Percentiles rank a stretch among this genome's conserved stretches.
These are phyloP conservation scores for Plestiodon gilberti DNA, from an alignment of 2,113 vertebrate genomes.

Conservation along the genomic window DNA sequence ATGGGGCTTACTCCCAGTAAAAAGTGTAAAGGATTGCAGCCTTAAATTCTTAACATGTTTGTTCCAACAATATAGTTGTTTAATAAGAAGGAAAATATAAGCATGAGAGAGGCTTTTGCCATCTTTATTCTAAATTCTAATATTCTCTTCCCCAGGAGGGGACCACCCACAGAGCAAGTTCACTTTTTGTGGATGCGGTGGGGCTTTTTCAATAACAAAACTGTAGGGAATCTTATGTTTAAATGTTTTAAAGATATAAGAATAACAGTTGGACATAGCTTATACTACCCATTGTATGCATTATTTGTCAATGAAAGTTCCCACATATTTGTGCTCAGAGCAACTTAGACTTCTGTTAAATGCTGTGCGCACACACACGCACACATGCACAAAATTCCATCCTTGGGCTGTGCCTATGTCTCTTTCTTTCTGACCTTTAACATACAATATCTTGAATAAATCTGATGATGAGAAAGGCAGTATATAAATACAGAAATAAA, in stretches of 20 bases:
- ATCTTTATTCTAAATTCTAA: constrained; percentile 41
- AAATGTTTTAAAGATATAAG: constrained; percentile 59
- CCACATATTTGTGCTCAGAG: neutral
- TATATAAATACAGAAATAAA: too few species aligned
- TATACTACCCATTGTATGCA: constrained; percentile 11
- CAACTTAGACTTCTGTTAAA: neutral
- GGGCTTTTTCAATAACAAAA: constrained; percentile 1
- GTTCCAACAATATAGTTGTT: constrained; percentile 39
- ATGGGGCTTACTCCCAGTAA: too few species aligned
- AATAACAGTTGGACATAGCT: constrained; percentile 40
- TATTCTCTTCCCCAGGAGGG: constrained; percentile 17
- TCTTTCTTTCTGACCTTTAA: neutral
- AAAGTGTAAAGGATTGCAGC: too few species aligned
- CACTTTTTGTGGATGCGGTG: neutral
- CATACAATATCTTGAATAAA: too few species aligned
- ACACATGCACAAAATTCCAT: too few species aligned
- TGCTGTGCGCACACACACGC: neutral
- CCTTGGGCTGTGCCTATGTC: neutral
- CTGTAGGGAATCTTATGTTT: constrained; percentile 43
- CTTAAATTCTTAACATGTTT: constrained; percentile 48
- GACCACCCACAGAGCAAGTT: constrained; percentile 48
- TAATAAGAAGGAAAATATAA: neutral
- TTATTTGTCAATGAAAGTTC: neutral
- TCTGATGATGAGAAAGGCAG: too few species aligned
- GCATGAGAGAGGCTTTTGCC: constrained; percentile 36